phyloP scores from a whole-genome alignment of 2,113 vertebrate genomes.

The Axis porcinus region DNA sequence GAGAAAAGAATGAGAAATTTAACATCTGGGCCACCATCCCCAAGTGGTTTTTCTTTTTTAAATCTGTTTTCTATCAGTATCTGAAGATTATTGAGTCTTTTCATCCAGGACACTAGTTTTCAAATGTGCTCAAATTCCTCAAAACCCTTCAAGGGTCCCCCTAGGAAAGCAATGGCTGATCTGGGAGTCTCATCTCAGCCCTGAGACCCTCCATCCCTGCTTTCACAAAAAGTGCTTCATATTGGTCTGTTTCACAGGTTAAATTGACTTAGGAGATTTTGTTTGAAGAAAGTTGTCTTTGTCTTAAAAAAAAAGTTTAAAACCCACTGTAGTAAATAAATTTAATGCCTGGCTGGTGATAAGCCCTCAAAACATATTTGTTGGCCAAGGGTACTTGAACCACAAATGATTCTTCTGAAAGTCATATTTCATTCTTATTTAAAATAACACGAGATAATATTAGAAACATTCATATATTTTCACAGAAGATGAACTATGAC shows the following conservation, averaged over 20 bases:
- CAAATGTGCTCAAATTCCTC: background rate
- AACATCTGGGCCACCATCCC: background rate
- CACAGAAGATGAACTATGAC: background rate
- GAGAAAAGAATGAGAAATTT: background rate
- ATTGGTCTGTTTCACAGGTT: background rate
- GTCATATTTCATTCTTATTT: background rate
- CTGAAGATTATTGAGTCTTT: background rate
- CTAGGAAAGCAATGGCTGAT: background rate
- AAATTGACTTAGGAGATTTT: background rate
- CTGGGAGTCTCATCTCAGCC: background rate
- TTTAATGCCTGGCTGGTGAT: background rate
- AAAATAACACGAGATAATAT: background rate
- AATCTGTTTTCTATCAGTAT: background rate
- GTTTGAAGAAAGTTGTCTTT: background rate
- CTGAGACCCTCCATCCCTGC: background rate
- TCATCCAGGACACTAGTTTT: background rate
- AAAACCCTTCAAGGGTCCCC: background rate
- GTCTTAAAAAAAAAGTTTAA: background rate
- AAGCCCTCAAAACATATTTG: background rate
- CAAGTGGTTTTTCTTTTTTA: background rate
- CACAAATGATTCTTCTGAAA: background rate
- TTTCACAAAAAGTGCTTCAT: background rate
- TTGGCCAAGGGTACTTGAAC: background rate
- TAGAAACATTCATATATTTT: background rate
- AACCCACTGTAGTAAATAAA: background rate